phyloP scores from a whole-genome alignment of 2,113 vertebrate species.

The Corythaixoides concolor region DNA sequence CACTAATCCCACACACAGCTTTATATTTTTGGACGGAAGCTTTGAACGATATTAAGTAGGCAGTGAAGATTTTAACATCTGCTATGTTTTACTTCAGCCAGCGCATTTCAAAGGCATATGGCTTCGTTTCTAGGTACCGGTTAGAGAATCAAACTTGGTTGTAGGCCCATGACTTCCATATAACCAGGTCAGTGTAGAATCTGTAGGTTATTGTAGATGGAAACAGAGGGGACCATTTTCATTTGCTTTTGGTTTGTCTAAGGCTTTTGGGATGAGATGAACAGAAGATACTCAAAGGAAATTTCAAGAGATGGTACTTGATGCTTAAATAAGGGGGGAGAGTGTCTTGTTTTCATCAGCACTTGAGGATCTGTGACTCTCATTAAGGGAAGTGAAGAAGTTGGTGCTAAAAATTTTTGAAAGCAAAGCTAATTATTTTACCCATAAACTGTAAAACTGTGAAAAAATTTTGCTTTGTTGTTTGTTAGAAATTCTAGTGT shows the following conservation, averaged over 20 bases:
- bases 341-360: background rate
- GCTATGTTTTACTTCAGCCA: background rate
- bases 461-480: background rate
- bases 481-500: background rate
- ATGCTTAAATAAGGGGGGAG: background rate
- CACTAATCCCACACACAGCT: background rate
- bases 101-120: background rate
- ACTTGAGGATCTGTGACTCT: background rate
- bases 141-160: background rate
- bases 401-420: background rate
- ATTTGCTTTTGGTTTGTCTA: background rate
- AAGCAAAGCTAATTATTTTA: background rate
- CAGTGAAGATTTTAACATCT: background rate
- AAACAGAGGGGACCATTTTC: background rate
- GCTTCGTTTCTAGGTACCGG: background rate
- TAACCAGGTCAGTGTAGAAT: background rate
- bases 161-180: background rate
- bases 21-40: background rate
- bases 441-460: background rate
- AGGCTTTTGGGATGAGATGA: background rate
- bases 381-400: background rate
- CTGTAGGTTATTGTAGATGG: background rate
- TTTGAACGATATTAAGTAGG: background rate
- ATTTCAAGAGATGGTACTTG: background rate
- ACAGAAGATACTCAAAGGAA: background rate